A percentile compares a stretch with the other conserved stretches of the same genome.
Conservation (phyloP, 2,113 vertebrate species). For the Protobothrops mucrosquamatus region DNA sequence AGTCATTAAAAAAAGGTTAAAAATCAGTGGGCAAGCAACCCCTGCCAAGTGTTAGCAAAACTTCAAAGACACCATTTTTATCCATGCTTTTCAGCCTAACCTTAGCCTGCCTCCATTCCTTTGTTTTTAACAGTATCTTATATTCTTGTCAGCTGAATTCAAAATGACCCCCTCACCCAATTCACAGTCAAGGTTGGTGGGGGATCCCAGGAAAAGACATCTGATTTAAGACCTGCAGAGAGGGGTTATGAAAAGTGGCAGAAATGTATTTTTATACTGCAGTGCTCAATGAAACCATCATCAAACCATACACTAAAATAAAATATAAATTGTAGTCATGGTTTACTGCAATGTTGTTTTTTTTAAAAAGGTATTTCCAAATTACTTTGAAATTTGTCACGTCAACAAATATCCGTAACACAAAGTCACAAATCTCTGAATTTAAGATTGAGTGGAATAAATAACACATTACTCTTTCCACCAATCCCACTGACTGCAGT, state of each 20-base stretch:
- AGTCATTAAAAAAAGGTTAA: neutral
- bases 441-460: neutral
- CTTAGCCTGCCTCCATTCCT: neutral
- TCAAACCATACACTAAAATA: neutral
- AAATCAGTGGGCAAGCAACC: neutral
- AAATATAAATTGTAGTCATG: neutral
- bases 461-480: neutral
- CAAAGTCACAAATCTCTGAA: constrained; percentile 13
- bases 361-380: neutral
- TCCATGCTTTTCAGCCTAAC: neutral
- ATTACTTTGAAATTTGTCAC: neutral
- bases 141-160: neutral
- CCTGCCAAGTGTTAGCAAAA: neutral
- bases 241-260: neutral
- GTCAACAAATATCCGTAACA: constrained; percentile 10
- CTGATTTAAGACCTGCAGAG: neutral
- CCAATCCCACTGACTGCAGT: neutral
- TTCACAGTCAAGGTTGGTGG: neutral
- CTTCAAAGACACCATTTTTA: neutral
- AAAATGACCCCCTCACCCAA: neutral
- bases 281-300: neutral
- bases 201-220: neutral
- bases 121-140: neutral
- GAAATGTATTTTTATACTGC: neutral
- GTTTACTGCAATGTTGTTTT: neutral